Percentiles rank a stretch among this genome's conserved stretches.
These are phyloP conservation scores for Cephus pulcher DNA, from an alignment of 2,888 invertebrate species.

Conservation along the genomic window DNA sequence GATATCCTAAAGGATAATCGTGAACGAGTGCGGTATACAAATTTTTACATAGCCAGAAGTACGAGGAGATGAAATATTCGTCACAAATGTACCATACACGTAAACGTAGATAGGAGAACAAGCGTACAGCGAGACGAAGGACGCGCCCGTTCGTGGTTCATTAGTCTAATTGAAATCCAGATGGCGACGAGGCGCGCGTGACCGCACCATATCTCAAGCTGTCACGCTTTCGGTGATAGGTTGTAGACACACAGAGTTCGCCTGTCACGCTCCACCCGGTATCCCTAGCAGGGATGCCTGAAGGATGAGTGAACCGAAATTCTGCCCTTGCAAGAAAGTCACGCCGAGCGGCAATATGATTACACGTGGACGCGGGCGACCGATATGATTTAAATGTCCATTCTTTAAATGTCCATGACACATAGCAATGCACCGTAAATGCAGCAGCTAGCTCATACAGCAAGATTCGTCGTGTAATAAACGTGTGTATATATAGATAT, in stretches of 20 bases:
- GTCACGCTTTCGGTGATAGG: slow-evolving; percentile 31
- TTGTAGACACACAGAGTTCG: neutral
- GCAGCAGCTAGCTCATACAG: neutral
- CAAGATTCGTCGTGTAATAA: neutral
- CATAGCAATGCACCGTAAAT: neutral
- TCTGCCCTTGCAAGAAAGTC: neutral
- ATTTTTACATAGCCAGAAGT: neutral
- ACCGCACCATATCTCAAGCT: slow-evolving; percentile 39
- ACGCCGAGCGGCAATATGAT: neutral
- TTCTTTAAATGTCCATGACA: neutral
- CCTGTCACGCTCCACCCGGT: neutral
- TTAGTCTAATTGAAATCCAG: slow-evolving; percentile 53
- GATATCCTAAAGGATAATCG: neutral
- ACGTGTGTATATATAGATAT: no score
- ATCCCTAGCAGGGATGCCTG: neutral
- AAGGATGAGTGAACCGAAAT: neutral
- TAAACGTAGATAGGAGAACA: neutral
- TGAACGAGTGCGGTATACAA: neutral
- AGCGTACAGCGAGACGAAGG: slow-evolving; percentile 13
- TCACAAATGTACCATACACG: neutral
- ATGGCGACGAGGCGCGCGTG: slow-evolving; percentile 36
- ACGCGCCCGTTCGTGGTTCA: slow-evolving; percentile 37
- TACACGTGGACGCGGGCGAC: neutral
- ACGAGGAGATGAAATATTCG: neutral
- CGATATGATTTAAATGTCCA: neutral